Conservation (phyloP, 2,797 vertebrate genomes). For the Oreonectes daqikongensis region DNA sequence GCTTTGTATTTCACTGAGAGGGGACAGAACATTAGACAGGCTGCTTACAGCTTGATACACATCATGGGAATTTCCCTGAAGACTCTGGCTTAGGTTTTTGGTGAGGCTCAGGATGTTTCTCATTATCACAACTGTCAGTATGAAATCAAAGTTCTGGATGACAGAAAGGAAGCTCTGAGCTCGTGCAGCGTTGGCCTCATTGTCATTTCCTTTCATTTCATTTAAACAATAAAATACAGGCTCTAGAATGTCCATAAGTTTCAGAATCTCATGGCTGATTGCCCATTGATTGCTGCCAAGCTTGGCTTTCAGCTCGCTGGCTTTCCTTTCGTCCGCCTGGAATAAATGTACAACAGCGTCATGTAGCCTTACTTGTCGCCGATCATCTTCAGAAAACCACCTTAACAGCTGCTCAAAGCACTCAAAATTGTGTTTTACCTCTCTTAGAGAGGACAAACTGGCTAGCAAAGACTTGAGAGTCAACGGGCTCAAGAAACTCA, state of each 20-base stretch:
- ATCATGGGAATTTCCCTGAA: conserved; percentile 79
- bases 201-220: conserved; percentile 67
- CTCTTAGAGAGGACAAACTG: conserved; percentile 67
- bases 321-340: conserved; percentile 70
- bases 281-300: conserved; percentile 75
- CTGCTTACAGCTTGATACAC: conserved; percentile 71
- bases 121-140: conserved; percentile 75
- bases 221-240: conserved; percentile 72
- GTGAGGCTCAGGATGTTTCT: conserved; percentile 73
- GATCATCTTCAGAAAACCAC: conserved; percentile 75
- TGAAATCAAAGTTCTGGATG: conserved; percentile 78
- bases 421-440: conserved; percentile 62
- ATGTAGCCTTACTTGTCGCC: conserved; percentile 73
- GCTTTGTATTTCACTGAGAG: conserved; percentile 65
- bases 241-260: conserved; percentile 73
- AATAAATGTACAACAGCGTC: conserved; percentile 72
- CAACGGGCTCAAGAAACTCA: conserved; percentile 72
- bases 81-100: conserved; percentile 72
- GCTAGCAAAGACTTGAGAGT: conserved; percentile 78
- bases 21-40: conserved; percentile 68
- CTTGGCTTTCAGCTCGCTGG: conserved; percentile 73
- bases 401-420: conserved; percentile 69
- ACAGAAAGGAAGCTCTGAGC: conserved; percentile 67
- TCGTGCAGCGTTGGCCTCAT: conserved; percentile 61
- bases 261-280: conserved; percentile 77